These are phyloP conservation scores for Diachasma alloeum DNA, from an alignment of 1,140 invertebrate species.

Conservation along the genomic window DNA sequence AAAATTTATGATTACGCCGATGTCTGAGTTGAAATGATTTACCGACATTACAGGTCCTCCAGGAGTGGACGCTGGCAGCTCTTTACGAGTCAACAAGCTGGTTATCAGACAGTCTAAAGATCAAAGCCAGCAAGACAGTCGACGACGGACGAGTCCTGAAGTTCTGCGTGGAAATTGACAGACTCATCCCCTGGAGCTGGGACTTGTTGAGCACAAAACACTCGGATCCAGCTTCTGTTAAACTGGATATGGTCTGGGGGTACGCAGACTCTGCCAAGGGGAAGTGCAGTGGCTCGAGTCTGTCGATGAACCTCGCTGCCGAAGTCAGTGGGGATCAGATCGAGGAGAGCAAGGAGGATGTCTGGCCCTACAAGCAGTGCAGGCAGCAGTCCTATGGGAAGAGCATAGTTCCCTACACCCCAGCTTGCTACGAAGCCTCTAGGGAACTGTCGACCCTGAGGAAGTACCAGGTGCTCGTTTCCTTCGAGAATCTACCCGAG, in stretches of 20 bases:
- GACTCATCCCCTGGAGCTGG: conserved; percentile 57
- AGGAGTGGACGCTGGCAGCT: conserved; percentile 58
- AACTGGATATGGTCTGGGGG: conserved; percentile 53
- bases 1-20: no score
- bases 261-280: conserved; percentile 49
- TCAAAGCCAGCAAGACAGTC: conserved; percentile 53
- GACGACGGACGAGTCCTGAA: conserved; percentile 50
- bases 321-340: conserved; percentile 52
- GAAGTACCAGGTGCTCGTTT: conserved; percentile 49
- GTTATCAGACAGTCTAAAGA: conserved; percentile 52
- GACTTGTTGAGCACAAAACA: conserved; percentile 52
- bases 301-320: conserved; percentile 50
- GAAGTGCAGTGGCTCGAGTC: conserved; percentile 54
- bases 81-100: conserved; percentile 51
- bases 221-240: conserved; percentile 47
- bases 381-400: conserved; percentile 43
- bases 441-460: conserved; percentile 58
- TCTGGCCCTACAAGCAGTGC: conserved; percentile 58
- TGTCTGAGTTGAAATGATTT: no score
- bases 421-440: conserved; percentile 58
- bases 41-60: conserved; percentile 32
- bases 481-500: conserved; percentile 52
- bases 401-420: conserved; percentile 48
- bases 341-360: conserved; percentile 42
- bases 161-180: conserved; percentile 53